Percentiles rank a stretch among this genome's conserved stretches.
phyloP scores from a whole-genome alignment of 92 coral and sea anemone species.

The Porites rus region DNA sequence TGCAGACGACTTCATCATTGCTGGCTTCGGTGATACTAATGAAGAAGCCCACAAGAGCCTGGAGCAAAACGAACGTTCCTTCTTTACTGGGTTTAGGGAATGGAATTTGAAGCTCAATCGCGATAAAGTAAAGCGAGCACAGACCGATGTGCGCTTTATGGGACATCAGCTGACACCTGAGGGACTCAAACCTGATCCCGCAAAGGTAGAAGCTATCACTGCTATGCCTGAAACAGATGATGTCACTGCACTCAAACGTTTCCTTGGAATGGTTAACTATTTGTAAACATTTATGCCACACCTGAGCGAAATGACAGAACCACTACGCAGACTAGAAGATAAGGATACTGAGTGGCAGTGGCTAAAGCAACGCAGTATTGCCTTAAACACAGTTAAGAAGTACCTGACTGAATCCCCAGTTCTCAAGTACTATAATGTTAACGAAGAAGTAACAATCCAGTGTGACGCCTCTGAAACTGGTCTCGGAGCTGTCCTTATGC shows the following conservation, averaged over 20 bases:
- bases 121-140: conserved; percentile 41
- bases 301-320: conserved; percentile 45
- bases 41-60: conserved; percentile 43
- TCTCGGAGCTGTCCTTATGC: conserved; percentile 38
- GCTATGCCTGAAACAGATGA: conserved; percentile 40
- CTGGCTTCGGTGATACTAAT: conserved; percentile 33
- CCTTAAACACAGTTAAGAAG: conserved; percentile 50
- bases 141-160: conserved; percentile 40
- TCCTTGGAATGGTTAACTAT: conserved; percentile 59
- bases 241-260: conserved; percentile 36
- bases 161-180: conserved; percentile 38
- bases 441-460: conserved; percentile 52
- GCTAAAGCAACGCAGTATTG: conserved; percentile 37
- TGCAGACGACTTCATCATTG: conserved; percentile 54
- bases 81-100: conserved; percentile 48
- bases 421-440: not conserved
- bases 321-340: conserved; percentile 35
- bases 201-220: conserved; percentile 37
- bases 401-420: conserved; percentile 16
- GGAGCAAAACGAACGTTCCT: conserved; percentile 40
- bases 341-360: conserved; percentile 52
- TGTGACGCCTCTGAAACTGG: conserved; percentile 55
- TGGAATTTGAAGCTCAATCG: conserved; percentile 55
- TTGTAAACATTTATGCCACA: conserved; percentile 46
- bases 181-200: conserved; percentile 49